Base-by-base conservation (phyloP, 2,113 vertebrate species). In the Alligator sinensis region DNA sequence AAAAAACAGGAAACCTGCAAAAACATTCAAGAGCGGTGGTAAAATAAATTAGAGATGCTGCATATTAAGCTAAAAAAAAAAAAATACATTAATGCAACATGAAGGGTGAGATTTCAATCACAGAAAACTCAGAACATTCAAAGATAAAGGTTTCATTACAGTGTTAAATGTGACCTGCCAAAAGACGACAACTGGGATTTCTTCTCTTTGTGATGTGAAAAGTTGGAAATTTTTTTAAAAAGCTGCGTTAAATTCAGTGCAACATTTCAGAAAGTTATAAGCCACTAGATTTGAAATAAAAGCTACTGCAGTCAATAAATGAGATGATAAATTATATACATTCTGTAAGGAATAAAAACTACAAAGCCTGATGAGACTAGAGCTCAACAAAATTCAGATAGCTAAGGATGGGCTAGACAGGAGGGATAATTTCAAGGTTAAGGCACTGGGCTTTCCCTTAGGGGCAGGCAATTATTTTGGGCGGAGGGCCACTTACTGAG, bases 31-130 rank as follows among this genome's bases (percentile, higher is more conserved):
- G 93, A 84, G 77, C 68, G 30, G 88, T 14, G 88, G 88, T 54
- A 75, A 95, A 94, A 93, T 91, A 90, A 95, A 95, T 97, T 80
- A 96, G 93, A 96, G 94, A 88, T 75, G 92, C 90, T 74, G 95
- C 88, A 38, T 10, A 34, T 90, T 84, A 90, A 90, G 91, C 82
- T 86, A 80, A 93, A 86, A 30, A 88, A 59, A 34, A 34, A 34
- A 34, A 77, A 92, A 88, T 5, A 58, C 88, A 88, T 91, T 92
- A 95, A 93, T 93, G 88, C 94, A 92, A 94, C 61, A 77, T 1
- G 79, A 90, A 95, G 88, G 90, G 94, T 76, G 92, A 92, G 92
- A 92, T 74, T 77, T 84, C 91, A 58, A 38, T 0, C 2, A 2
- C 5, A 1, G 61, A 57, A 80, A 38, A 92, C 58, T 0, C 2